Conservation (phyloP, 92 coral and sea anemone genomes). For the Heteractis magnifica region DNA sequence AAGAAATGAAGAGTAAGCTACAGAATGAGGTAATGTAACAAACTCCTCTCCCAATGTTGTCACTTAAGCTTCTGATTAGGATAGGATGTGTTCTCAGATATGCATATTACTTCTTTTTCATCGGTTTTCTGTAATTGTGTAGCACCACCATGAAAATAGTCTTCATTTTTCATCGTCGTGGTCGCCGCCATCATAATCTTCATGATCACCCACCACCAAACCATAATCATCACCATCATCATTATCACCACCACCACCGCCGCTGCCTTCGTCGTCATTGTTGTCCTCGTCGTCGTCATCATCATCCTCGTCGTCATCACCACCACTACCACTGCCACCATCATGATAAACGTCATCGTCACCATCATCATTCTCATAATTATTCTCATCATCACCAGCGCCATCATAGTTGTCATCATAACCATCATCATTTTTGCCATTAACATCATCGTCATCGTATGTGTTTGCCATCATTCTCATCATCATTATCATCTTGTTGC, state of each 20-base stretch:
- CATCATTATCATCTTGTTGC: neutral
- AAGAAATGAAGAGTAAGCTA: constrained; percentile 69
- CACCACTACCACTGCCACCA: neutral
- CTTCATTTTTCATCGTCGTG: too few relatives aligned
- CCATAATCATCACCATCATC: too few relatives aligned
- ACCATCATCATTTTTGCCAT: neutral
- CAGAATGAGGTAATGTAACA: constrained; percentile 65
- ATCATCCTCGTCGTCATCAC: neutral
- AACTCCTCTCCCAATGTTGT: neutral
- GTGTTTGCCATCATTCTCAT: neutral
- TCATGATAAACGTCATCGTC: neutral
- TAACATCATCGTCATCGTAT: neutral
- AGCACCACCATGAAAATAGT: too few relatives aligned
- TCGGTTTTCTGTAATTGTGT: too few relatives aligned
- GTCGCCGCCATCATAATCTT: too few relatives aligned
- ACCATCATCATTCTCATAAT: neutral
- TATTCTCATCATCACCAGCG: neutral
- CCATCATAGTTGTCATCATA: neutral
- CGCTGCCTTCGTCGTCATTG: neutral
- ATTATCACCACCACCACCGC: neutral
- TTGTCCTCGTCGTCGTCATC: neutral
- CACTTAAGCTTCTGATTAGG: too few relatives aligned
- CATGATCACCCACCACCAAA: too few relatives aligned
- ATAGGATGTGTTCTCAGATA: too few relatives aligned
- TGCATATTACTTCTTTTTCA: too few relatives aligned